phyloP scores from a whole-genome alignment of 2,888 invertebrate genomes.

The Tubulanus polymorphus region DNA sequence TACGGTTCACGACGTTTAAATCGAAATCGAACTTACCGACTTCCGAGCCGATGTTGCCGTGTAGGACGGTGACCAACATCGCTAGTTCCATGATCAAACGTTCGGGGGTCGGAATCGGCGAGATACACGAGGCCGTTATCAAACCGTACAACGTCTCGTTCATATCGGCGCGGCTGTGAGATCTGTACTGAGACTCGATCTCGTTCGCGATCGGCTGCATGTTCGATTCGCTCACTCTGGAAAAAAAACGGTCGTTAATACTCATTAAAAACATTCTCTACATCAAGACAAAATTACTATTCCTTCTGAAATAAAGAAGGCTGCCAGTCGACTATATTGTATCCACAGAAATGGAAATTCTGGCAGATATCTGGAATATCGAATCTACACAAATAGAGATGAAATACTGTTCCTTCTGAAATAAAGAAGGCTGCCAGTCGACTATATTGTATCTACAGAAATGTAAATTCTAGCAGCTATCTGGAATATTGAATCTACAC shows the following conservation, averaged over 20 bases:
- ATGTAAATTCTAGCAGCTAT: too few relatives aligned
- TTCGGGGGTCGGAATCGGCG: slow-evolving; percentile 54
- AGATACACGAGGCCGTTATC: slow-evolving; percentile 68
- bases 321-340: too few relatives aligned
- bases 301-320: slow-evolving; percentile 2
- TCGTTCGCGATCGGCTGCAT: slow-evolving; percentile 76
- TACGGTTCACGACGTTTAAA: too few relatives aligned
- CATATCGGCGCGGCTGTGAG: slow-evolving; percentile 50
- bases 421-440: slow-evolving; percentile 4
- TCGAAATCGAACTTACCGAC: slow-evolving; percentile 74
- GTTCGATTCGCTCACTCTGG: slow-evolving; percentile 69
- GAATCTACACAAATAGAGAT: too few relatives aligned
- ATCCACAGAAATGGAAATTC: too few relatives aligned
- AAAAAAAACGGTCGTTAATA: slow-evolving; percentile 11
- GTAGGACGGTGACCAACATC: slow-evolving; percentile 75
- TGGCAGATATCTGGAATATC: too few relatives aligned
- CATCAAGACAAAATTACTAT: too few relatives aligned
- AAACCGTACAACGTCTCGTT: slow-evolving; percentile 70
- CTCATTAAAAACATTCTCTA: not conserved
- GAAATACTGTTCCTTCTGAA: too few relatives aligned
- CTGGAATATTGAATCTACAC: too few relatives aligned
- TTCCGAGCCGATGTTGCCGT: slow-evolving; percentile 87
- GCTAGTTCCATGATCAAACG: slow-evolving; percentile 76
- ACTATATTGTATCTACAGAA: too few relatives aligned
- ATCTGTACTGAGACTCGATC: slow-evolving; percentile 74